phyloP scores from a whole-genome alignment of 2,888 invertebrate species.

The Drosophila histrio region DNA sequence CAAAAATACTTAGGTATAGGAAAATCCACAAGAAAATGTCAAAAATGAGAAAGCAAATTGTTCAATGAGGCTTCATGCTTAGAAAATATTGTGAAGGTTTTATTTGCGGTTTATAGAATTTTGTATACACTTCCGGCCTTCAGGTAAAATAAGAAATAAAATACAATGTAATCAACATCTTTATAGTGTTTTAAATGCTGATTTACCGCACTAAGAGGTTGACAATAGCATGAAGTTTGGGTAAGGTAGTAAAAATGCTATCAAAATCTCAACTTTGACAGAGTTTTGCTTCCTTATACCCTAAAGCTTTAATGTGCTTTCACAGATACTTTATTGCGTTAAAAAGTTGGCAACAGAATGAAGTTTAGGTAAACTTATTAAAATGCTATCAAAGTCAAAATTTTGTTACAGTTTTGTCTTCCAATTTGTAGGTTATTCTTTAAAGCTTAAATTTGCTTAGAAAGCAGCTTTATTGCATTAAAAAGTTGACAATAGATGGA shows the following conservation, averaged over 20 bases:
- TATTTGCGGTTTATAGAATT: background rate
- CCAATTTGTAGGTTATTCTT: background rate
- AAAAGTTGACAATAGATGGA: background rate
- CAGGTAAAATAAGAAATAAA: background rate
- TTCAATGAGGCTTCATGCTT: constrained; percentile 29
- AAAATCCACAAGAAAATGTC: constrained; percentile 24
- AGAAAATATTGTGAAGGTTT: background rate
- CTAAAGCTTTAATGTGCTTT: background rate
- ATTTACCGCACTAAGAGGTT: background rate
- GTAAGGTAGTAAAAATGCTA: background rate
- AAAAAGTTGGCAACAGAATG: background rate
- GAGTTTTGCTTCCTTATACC: background rate
- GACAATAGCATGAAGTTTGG: background rate
- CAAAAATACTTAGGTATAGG: constrained; percentile 12
- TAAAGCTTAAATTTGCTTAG: background rate
- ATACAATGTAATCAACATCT: background rate
- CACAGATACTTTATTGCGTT: background rate
- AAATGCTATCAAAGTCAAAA: background rate
- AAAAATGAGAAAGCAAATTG: constrained; percentile 11
- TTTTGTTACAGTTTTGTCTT: background rate
- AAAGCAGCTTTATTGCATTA: background rate
- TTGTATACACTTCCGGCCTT: background rate
- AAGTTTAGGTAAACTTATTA: background rate
- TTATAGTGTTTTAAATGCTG: background rate
- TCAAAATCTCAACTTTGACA: background rate